Evolutionary conservation across 1,140 invertebrate genomes (phyloP).

Genomic region (Macrocentrus cingulum): DNA sequence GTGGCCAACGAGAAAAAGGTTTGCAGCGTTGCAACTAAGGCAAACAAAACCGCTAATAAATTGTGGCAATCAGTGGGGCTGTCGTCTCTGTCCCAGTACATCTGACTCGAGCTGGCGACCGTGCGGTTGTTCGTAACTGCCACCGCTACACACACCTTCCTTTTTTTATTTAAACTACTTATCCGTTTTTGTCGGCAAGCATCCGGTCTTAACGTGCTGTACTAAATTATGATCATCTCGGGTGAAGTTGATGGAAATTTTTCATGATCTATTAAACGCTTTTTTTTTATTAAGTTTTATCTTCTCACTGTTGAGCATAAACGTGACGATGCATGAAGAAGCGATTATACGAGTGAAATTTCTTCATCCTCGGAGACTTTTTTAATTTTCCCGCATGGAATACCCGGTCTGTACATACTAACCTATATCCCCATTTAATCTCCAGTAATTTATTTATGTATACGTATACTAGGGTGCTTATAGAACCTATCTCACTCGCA

Average conservation of each 20-base stretch:
- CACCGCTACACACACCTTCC: neutral
- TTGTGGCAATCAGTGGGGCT: constrained; percentile 32
- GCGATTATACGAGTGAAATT: too few species aligned
- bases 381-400: too few species aligned
- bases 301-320: neutral
- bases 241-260: too few species aligned
- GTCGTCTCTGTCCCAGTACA: constrained; percentile 28
- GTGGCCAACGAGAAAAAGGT: neutral
- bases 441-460: constrained; percentile 13
- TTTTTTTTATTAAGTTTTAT: neutral
- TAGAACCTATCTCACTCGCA: constrained; percentile 7
- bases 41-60: constrained; percentile 27
- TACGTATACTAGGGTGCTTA: constrained; percentile 8
- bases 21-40: neutral
- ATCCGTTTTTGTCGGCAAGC: too few species aligned
- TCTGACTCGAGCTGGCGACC: constrained; percentile 26
- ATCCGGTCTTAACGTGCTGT: too few species aligned
- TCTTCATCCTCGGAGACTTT: too few species aligned
- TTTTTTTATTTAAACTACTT: too few species aligned
- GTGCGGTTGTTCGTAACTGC: too few species aligned
- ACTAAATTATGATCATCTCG: too few species aligned
- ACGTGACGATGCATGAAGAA: too few species aligned
- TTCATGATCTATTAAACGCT: too few species aligned
- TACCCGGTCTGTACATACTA: neutral
- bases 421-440: constrained; percentile 15